These are phyloP conservation scores for Tachysurus vachellii DNA, from an alignment of 2,113 vertebrate species.

Conservation along the genomic window DNA sequence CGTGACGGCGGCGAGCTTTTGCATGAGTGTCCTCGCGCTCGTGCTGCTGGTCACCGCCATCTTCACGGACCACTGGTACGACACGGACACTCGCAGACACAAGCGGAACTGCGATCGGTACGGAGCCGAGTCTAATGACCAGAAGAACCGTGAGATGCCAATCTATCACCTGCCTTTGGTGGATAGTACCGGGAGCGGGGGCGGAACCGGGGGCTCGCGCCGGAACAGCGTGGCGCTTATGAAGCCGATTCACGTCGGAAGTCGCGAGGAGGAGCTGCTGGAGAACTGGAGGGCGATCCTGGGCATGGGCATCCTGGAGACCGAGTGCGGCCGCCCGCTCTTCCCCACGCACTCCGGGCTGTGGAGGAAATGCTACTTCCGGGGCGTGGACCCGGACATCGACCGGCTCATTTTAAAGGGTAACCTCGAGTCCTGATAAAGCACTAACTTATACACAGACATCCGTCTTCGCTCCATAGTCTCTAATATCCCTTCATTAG, in stretches of 20 bases:
- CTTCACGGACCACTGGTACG: constrained; percentile 86
- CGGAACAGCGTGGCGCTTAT: constrained; percentile 62
- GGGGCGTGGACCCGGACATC: constrained; percentile 79
- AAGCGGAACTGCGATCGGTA: constrained; percentile 82
- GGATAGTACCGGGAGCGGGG: constrained; percentile 68
- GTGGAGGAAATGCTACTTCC: constrained; percentile 85
- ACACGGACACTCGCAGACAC: constrained; percentile 84
- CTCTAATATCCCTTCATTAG: no score
- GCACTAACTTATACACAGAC: neutral
- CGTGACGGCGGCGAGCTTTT: constrained; percentile 57
- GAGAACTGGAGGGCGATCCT: constrained; percentile 83
- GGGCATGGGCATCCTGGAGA: constrained; percentile 85
- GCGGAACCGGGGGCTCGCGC: neutral
- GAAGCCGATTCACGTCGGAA: constrained; percentile 77
- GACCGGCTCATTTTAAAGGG: constrained; percentile 81
- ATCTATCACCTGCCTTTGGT: constrained; percentile 87
- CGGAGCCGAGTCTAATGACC: constrained; percentile 79
- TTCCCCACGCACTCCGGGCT: constrained; percentile 83
- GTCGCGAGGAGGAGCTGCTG: constrained; percentile 76
- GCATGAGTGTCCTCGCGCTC: constrained; percentile 75
- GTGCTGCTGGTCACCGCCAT: constrained; percentile 81
- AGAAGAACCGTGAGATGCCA: constrained; percentile 87
- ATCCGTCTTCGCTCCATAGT: no score
- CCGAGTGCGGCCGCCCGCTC: constrained; percentile 81
- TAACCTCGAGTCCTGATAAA: constrained; percentile 47